A percentile compares a stretch with the other conserved stretches of the same genome.
phyloP scores from a whole-genome alignment of 2,888 invertebrate genomes.

The Julus scanicus region DNA sequence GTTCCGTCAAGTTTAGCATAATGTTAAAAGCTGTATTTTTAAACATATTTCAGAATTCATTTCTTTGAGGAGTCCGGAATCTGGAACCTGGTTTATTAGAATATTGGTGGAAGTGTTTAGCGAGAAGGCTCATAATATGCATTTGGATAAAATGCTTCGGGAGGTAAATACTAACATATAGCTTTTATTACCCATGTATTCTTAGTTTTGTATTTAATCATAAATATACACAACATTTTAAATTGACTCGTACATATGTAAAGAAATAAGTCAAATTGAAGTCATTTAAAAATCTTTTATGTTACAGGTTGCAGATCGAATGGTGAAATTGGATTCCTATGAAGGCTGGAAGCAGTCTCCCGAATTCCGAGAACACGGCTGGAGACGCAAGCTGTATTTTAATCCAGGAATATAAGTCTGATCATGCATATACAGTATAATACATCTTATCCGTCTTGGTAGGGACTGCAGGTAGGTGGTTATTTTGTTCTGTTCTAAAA shows the following conservation, averaged over 20 bases:
- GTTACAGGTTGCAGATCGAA: conserved; percentile 53
- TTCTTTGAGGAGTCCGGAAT: conserved; percentile 56
- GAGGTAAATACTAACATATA: neutral
- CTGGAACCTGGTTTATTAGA: conserved; percentile 59
- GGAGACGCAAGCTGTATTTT: conserved; percentile 59
- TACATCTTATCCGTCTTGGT: too few species aligned
- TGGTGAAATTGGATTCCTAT: conserved; percentile 52
- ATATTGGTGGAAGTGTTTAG: conserved; percentile 52
- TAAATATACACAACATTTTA: too few species aligned
- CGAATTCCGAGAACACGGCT: conserved; percentile 58
- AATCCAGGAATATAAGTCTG: conserved; percentile 59
- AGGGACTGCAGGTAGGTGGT: too few species aligned
- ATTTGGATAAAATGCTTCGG: conserved; percentile 49
- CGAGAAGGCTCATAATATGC: conserved; percentile 55
- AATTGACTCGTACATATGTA: too few species aligned
- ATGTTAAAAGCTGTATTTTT: neutral
- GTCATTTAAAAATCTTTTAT: conserved; percentile 19
- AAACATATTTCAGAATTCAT: conserved; percentile 54
- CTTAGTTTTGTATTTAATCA: too few species aligned
- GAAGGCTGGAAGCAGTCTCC: conserved; percentile 59
- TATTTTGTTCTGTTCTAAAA: too few species aligned
- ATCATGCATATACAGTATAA: neutral
- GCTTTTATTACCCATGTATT: too few species aligned
- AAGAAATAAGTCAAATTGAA: neutral
- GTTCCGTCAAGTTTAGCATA: neutral